Evolutionary conservation across 2,888 invertebrate genomes (phyloP).

Genomic region (Lomographa bimaculata): DNA sequence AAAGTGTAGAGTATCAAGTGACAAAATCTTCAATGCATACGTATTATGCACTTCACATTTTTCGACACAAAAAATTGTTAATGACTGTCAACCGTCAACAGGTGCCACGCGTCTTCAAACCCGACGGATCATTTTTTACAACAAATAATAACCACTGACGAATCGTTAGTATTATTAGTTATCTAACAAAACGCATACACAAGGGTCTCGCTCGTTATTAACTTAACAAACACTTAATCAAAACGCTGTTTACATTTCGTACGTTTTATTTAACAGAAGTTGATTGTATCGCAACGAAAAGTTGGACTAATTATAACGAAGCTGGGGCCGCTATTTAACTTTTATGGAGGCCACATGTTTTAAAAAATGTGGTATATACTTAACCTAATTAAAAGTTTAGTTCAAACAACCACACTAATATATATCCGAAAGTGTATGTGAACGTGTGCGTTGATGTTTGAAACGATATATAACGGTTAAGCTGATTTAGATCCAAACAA

Average conservation of each 20-base stretch:
- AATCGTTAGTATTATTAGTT: conserved; percentile 11
- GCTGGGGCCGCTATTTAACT: too few relatives aligned
- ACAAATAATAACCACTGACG: conserved; percentile 20
- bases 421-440: too few relatives aligned
- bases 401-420: too few relatives aligned
- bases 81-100: conserved; percentile 49
- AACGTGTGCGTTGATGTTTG: too few relatives aligned
- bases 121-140: conserved; percentile 26
- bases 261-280: conserved; percentile 5
- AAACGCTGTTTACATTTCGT: conserved; percentile 49
- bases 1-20: too few relatives aligned
- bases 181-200: conserved; percentile 29
- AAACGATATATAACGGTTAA: too few relatives aligned
- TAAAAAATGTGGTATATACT: too few relatives aligned
- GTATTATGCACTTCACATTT: too few relatives aligned
- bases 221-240: conserved; percentile 53
- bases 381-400: too few relatives aligned
- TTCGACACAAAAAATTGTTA: conserved; percentile 60
- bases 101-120: conserved; percentile 44
- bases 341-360: too few relatives aligned
- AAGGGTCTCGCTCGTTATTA: conserved; percentile 30
- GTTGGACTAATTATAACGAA: neutral
- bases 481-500: too few relatives aligned
- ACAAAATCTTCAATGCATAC: too few relatives aligned
- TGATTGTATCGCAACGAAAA: conserved; percentile 3